Base-by-base conservation (phyloP, 2,888 invertebrate species). In the Cheilosia variabilis region DNA sequence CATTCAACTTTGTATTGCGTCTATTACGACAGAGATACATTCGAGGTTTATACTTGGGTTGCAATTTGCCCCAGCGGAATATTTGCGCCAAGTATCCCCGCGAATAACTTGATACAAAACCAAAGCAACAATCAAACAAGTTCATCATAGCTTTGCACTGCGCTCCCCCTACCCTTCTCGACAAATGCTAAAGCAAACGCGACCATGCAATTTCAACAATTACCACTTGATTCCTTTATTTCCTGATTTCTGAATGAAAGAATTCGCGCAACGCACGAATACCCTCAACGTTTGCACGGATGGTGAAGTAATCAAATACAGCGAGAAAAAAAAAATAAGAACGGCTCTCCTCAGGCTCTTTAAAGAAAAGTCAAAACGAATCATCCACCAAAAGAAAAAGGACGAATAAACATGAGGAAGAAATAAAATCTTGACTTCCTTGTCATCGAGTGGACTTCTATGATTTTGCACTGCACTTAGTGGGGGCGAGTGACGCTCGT, bases 161-260 rank as follows among this genome's bases (percentile, higher is more conserved):
- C 43, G 1, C 9, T 27, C 43, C 22, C 5, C 4, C 9, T 43
- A n/a, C 10, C 9, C n/a, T 1, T 24, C n/a, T 43, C 37, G 27
- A 45, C 1, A 15, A 62, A 13, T 1, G 31, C 2, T 15, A 45
- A 62, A 31, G 27, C 2, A 22, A 45, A 62, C 17, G 27, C n/a
- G 27, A 45, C 7, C 58, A 68, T 50, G 52, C 22, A 73, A 68
- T 27, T 55, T 55, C 47, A 66, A 73, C 76, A 76, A 81, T 76
- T 81, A 81, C 76, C 69, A 69, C 63, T 81, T 76, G 68, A 81
- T 43, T 68, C 52, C 34, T 69, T 65, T 57, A 41, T 68, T 53
- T 50, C 37, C 37, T 37, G 37, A 37, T 37, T 68, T 55, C 34
- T 52, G 31, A 45, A 41, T 52, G 31, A 76, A 82, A 71, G 31